Base-by-base conservation (phyloP, 37 sponge, comb jelly and placozoan species). In the Chondrosia reniformis region DNA sequence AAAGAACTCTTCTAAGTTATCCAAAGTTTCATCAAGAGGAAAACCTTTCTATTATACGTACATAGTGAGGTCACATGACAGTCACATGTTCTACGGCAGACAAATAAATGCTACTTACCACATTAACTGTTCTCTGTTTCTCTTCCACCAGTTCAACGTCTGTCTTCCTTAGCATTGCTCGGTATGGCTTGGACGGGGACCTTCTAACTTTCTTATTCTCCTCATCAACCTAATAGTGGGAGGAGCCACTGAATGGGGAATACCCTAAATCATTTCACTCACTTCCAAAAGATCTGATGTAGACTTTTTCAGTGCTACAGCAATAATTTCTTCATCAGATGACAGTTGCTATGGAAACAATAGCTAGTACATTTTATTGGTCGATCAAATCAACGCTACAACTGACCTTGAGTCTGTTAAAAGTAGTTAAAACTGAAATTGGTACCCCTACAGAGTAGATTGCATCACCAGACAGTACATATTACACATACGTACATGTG, bases 1-100 rank as follows among this genome's bases (percentile, higher is more conserved):
- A 33, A 88, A 83, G 76, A 88, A 88, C 13, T 83, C 74, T 33
- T 92, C 85, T 9, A 92, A 41, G 0, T 85, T 41, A 76, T 92
- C 93, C 39, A 92, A 30, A 36, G 64, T 59, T n/a, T 63, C 21
- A 21, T 88, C 86, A 42, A 72, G 55, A 12, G 80, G 76, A 83
- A 92, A 92, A 17, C 89, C 93, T 79, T 92, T 92, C 93, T 92
- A 75, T 30, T n/a, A n/a, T n/a, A n/a, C n/a, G n/a, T n/a, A n/a
- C n/a, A n/a, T n/a, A n/a, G n/a, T n/a, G n/a, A n/a, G n/a, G n/a
- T n/a, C n/a, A n/a, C n/a, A n/a, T n/a, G n/a, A n/a, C n/a, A n/a
- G n/a, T n/a, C n/a, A n/a, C n/a, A n/a, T n/a, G n/a, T 15, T 19
- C 52, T 49, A 49, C 15, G 15, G 52, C 15, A 49, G 52, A 49